Evolutionary conservation across 2,113 vertebrate genomes (phyloP).

Genomic region (Poeciliopsis occidentalis): DNA sequence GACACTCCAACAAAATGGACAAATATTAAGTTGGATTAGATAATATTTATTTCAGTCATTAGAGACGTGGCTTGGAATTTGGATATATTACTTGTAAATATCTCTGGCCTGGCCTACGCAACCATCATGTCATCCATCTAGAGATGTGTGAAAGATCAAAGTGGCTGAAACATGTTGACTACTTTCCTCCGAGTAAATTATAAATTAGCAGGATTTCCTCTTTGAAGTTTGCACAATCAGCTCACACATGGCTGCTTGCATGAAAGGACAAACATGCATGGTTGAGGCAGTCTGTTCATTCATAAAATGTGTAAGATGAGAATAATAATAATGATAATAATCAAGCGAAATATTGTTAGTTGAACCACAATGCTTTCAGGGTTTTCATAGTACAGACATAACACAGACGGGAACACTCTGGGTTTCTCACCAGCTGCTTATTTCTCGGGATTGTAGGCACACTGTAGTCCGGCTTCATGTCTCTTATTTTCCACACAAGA

Average conservation of each 20-base stretch:
- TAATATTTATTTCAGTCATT: too few relatives aligned
- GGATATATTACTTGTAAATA: too few relatives aligned
- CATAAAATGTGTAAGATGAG: background rate
- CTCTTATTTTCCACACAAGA: slow-evolving; percentile 37
- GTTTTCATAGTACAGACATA: slow-evolving; percentile 65
- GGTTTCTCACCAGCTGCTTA: slow-evolving; percentile 47
- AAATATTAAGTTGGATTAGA: too few relatives aligned
- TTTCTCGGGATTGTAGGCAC: slow-evolving; percentile 36
- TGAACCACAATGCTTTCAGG: slow-evolving; percentile 50
- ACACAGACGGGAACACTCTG: slow-evolving; percentile 14
- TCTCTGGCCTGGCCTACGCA: too few relatives aligned
- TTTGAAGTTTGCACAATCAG: background rate
- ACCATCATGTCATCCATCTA: too few relatives aligned
- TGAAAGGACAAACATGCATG: background rate
- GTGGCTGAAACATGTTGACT: too few relatives aligned
- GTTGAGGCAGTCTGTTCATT: background rate
- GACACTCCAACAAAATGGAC: too few relatives aligned
- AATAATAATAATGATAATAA: background rate
- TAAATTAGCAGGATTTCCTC: background rate
- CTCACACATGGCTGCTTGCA: background rate
- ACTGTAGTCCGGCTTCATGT: slow-evolving; percentile 40
- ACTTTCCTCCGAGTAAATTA: too few relatives aligned
- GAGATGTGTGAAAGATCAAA: too few relatives aligned
- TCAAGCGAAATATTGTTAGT: slow-evolving; percentile 66
- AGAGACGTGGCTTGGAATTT: too few relatives aligned